These are phyloP conservation scores for Dicycla oo DNA, from an alignment of 2,888 invertebrate species.

Conservation along the genomic window DNA sequence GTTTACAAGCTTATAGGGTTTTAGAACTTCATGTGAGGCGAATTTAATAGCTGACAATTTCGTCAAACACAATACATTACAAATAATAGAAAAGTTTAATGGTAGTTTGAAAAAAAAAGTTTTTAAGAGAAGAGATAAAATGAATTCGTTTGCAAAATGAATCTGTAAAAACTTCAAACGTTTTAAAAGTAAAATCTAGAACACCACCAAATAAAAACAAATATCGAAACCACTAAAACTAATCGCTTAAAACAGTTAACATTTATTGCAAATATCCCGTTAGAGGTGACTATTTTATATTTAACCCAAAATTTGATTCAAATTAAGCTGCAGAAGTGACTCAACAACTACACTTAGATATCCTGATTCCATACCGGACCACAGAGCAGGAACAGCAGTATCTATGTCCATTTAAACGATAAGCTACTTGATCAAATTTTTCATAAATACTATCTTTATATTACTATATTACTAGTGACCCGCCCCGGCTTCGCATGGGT, in stretches of 20 bases:
- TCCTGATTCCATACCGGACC: not conserved
- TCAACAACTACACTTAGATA: not conserved
- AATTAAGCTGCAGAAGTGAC: conserved; percentile 12
- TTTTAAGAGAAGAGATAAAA: not conserved
- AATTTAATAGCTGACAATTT: not conserved
- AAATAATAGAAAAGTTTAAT: not conserved
- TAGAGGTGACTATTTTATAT: conserved; percentile 37
- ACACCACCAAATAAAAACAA: conserved; percentile 28
- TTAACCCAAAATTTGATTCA: conserved; percentile 38
- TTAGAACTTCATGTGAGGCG: not conserved
- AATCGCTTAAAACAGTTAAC: conserved; percentile 40
- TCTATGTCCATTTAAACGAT: too few species aligned
- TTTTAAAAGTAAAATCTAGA: conserved; percentile 25
- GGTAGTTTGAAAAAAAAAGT: not conserved
- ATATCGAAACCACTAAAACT: conserved; percentile 5
- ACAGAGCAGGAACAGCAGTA: not conserved
- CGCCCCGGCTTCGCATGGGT: too few species aligned
- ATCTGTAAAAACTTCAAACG: not conserved
- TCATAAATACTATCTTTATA: too few species aligned
- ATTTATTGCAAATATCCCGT: conserved; percentile 51
- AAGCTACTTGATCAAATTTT: not conserved
- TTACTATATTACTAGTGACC: too few species aligned
- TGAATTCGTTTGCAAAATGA: not conserved
- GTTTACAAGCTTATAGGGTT: not conserved
- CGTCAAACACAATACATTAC: not conserved